Base-by-base conservation (phyloP, 2,888 invertebrate genomes). In the Eupithecia dodoneata region DNA sequence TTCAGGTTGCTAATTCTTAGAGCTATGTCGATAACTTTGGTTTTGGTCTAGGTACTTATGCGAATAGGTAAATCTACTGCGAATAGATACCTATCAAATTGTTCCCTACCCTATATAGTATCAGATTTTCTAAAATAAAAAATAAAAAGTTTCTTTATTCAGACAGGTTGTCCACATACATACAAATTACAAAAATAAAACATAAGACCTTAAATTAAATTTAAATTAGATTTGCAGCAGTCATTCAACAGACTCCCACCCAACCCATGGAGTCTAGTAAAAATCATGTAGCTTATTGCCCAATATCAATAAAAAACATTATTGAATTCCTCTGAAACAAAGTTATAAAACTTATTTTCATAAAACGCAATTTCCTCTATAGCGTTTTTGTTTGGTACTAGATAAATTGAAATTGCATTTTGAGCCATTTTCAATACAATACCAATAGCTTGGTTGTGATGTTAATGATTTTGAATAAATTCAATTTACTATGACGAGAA, bases 401-500 rank as follows among this genome's bases (percentile, higher is more conserved):
- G 4, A 63, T 12, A n/a, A 18, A 59, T 30, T 63, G 18, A 63
- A 63, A 63, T 63, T 30, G 30, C 12, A 63, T 30, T 63, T 30
- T 12, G 10, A 30, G 18, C 10, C 7, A 63, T 12, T 18, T 63
- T 63, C 63, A 63, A 12, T 63, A 10, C 2, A 12, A 18, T 18
- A 13, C 59, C 3, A 59, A 30, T 30, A 30, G 18, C 63, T n/a
- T 63, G 52, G 6, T 52, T 63, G 42, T 66, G 66, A 42, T 66
- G 66, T 66, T 15, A 42, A 42, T 13, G 42, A 13, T 66, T 66
- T 15, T 42, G 15, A 6, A 66, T 42, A 66, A 42, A 13, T 66
- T 15, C 7, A 66, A 44, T 66, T 65, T 82, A 85, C 83, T 88
- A 91, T 89, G 89, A 90, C 81, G 87, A 76, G 78, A 79, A 80